Evolutionary conservation across 2,113 vertebrate species (phyloP).

Genomic region (Tychaedon coryphoeus): DNA sequence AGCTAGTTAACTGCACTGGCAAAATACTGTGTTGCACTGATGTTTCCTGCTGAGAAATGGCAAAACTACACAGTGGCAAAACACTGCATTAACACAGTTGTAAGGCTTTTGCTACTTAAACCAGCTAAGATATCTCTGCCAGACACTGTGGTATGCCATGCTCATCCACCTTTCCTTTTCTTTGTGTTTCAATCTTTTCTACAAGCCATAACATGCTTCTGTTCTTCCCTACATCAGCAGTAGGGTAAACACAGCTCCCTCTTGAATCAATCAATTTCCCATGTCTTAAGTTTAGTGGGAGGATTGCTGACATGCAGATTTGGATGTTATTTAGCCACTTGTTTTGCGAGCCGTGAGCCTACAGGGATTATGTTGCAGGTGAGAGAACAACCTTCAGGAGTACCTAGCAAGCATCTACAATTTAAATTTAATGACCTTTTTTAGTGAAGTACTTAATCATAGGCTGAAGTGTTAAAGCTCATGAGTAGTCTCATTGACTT

Average conservation of each 20-base stretch:
- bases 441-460: constrained; percentile 59
- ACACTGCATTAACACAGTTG: not conserved
- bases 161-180: not conserved
- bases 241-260: not conserved
- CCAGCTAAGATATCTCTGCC: not conserved
- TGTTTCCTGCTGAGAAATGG: not conserved
- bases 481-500: constrained; percentile 31
- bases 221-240: not conserved
- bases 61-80: not conserved
- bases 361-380: constrained; percentile 23
- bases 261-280: not conserved
- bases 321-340: constrained; percentile 12
- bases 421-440: constrained; percentile 56
- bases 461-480: constrained; percentile 36
- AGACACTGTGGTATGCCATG: not conserved
- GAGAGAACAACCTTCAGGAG: constrained; percentile 45
- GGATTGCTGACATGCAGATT: constrained; percentile 42
- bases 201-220: not conserved
- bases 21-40: not conserved
- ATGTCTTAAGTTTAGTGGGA: not conserved
- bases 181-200: not conserved
- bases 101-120: not conserved
- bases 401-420: constrained; percentile 45
- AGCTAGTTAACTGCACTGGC: not conserved
- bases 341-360: constrained; percentile 15